Base-by-base conservation (phyloP, 2,888 invertebrate species). In the Mycalesis mineus region DNA sequence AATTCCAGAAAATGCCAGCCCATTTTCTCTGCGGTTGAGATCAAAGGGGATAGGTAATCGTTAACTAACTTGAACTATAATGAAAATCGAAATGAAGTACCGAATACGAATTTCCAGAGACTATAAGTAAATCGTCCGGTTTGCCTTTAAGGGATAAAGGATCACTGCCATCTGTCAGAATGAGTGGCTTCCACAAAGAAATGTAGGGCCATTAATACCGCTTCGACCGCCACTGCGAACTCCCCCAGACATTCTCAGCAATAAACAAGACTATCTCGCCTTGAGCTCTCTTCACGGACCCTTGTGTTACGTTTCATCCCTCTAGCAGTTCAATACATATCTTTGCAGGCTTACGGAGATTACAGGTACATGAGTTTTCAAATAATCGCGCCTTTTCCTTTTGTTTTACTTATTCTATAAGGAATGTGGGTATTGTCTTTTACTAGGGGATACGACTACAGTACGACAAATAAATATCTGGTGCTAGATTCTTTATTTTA, bases 151-250 rank as follows among this genome's bases (percentile, higher is more conserved):
- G 44, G 31, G 45, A 50, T 15, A 51, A 51, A 41, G 39, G 17
- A 51, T 40, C 40, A 11, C 51, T n/a, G 14, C n/a, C 40, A 41
- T 51, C 37, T 31, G 51, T 51, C 49, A 49, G 39, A 39, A 14
- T 37, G 49, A 49, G 49, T 49, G 49, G 49, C 39, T 49, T 39
- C 13, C 28, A 39, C 39, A 28, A 39, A 28, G 49, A 49, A 37
- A 49, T 49, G 49, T 49, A 39, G 39, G 39, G 39, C 28, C 49
- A 39, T 39, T 39, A 49, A 39, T 49, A 49, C 39, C 39, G 49
- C 13, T 49, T 49, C 49, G 39, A 37, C 39, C 28, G 28, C 37
- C 49, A 49, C 28, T 28, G 13, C 13, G 39, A 49, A 13, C 13
- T 37, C 22, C 37, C 13, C 28, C 39, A 28, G 37, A 49, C 39